Base-by-base conservation (phyloP, 2,888 invertebrate genomes). In the Belgica antarctica region DNA sequence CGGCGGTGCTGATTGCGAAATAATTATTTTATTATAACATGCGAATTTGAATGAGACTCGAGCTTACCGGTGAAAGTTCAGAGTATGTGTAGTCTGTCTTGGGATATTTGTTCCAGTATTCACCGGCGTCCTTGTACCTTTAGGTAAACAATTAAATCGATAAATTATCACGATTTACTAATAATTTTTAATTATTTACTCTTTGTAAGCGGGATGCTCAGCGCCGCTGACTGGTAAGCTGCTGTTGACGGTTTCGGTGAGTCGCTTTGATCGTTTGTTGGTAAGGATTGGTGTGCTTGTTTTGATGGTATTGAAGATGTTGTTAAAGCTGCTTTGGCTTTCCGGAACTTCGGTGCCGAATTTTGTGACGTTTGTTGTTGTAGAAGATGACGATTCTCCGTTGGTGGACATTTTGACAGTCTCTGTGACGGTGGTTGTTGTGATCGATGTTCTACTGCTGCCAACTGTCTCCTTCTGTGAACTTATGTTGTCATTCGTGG, bases 41-140 rank as follows among this genome's bases (percentile, higher is more conserved):
- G n/a, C n/a, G n/a, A n/a, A n/a, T n/a, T n/a, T n/a, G n/a, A n/a
- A n/a, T n/a, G n/a, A n/a, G n/a, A n/a, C n/a, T n/a, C n/a, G n/a
- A n/a, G n/a, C n/a, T n/a, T n/a, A n/a, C n/a, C n/a, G 87, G 87
- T n/a, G 92, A 93, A 74, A 88, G 81, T 72, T 84, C 86, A 1
- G 93, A 92, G 79, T 94, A 94, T 7, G 93, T 93, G 81, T 92
- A 94, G 80, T 94, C 94, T 72, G 94, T 94, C 81, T 94, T 94
- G 3, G 92, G 93, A 77, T 89, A 91, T 79, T 87, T 88, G 79
- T 90, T 90, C 91, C 91, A 91, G 82, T 91, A 91, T 78, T 90
- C 89, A 71, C 89, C 89, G 31, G 89, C 89, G 78, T 86, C 85
- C 79, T 86, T 88, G 79, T 91, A 91, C n/a, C n/a, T n/a, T n/a